These are phyloP conservation scores for Chaetogeoica ovagalla DNA, from an alignment of 2,888 invertebrate species.

Conservation along the genomic window DNA sequence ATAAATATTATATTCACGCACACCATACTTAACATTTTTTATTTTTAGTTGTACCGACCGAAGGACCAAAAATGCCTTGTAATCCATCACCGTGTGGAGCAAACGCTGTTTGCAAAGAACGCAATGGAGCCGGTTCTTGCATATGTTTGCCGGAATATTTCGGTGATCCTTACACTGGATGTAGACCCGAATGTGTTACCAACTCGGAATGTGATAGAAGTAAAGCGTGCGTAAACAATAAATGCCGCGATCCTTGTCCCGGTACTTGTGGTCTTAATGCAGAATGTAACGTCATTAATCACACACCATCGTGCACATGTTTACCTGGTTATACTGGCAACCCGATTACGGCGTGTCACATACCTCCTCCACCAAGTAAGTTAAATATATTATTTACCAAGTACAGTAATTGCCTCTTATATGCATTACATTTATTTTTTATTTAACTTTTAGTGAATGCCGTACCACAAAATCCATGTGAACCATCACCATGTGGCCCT, in stretches of 20 bases:
- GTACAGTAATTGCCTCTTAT: not conserved
- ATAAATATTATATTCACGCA: not conserved
- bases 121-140: conserved; percentile 81
- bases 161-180: conserved; percentile 85
- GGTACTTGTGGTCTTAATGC: conserved; percentile 81
- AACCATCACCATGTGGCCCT: conserved; percentile 78
- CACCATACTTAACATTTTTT: not conserved
- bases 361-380: conserved; percentile 58
- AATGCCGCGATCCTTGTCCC: conserved; percentile 81
- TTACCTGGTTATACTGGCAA: conserved; percentile 78
- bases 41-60: conserved; percentile 64
- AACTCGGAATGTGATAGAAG: conserved; percentile 78
- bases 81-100: conserved; percentile 85
- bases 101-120: conserved; percentile 80
- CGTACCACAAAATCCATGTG: conserved; percentile 67
- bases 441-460: conserved; percentile 58
- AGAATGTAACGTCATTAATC: conserved; percentile 78
- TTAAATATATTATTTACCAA: not conserved
- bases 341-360: conserved; percentile 64
- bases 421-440: not conserved
- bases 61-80: conserved; percentile 76
- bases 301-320: conserved; percentile 80
- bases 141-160: conserved; percentile 79
- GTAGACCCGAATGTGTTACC: conserved; percentile 81
- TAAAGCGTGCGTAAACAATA: conserved; percentile 80